phyloP scores from a whole-genome alignment of 2,797 vertebrate genomes.

The Pagetopsis macropterus region DNA sequence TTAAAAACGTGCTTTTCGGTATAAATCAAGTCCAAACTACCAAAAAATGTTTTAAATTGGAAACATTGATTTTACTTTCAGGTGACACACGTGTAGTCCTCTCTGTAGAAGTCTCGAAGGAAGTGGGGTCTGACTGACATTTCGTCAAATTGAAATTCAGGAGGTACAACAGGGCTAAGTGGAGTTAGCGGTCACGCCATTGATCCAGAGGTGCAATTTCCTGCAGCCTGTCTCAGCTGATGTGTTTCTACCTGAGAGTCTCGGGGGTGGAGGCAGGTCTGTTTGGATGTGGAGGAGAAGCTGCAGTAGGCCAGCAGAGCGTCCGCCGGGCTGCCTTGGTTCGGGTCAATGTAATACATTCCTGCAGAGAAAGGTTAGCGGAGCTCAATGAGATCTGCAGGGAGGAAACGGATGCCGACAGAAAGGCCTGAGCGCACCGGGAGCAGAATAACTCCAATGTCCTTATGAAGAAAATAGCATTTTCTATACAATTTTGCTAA shows the following conservation, averaged over 20 bases:
- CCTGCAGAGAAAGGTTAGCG: constrained; percentile 76
- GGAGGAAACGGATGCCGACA: constrained; percentile 22
- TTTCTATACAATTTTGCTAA: no score
- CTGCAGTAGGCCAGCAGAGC: constrained; percentile 89
- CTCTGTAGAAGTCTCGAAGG: neutral
- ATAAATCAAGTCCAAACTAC: neutral
- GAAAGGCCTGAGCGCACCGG: neutral
- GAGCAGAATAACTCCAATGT: neutral
- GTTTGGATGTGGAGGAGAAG: constrained; percentile 83
- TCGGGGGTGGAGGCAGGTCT: constrained; percentile 88
- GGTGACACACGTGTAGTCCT: neutral
- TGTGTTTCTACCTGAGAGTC: constrained; percentile 81
- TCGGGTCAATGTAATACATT: constrained; percentile 92
- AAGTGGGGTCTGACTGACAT: constrained; percentile 12
- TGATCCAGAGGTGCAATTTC: constrained; percentile 29
- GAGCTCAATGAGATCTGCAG: constrained; percentile 30
- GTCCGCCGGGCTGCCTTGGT: constrained; percentile 89
- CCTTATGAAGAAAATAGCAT: neutral
- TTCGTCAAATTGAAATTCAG: constrained; percentile 11
- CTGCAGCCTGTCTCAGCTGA: neutral
- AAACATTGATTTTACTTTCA: no score
- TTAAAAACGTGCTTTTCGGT: neutral
- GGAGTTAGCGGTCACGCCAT: neutral
- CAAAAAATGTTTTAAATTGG: neutral
- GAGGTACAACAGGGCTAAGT: neutral